A percentile compares a stretch with the other conserved stretches of the same genome.
Evolutionary conservation across 2,113 vertebrate species (phyloP).

Genomic region (Ramphastos sulfuratus): DNA sequence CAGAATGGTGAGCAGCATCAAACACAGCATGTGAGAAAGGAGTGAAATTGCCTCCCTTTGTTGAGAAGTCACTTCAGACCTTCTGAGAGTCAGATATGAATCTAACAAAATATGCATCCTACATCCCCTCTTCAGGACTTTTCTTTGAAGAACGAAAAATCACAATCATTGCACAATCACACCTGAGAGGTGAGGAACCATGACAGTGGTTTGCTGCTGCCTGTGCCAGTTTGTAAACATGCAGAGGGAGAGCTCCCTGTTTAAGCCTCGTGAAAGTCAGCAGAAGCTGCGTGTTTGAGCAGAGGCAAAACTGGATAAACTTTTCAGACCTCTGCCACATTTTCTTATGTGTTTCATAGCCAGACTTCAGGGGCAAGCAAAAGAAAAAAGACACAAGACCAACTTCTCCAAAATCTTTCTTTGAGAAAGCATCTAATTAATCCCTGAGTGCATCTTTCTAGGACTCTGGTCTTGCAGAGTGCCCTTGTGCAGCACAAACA

Average conservation of each 20-base stretch:
- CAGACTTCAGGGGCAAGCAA: accelerated
- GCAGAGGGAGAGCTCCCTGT: neutral
- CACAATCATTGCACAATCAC: neutral
- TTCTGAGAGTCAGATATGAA: neutral
- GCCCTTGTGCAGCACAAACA: neutral
- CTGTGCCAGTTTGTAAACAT: neutral
- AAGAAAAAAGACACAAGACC: neutral
- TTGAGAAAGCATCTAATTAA: neutral
- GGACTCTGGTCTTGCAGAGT: neutral
- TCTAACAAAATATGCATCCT: neutral
- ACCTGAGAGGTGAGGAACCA: neutral
- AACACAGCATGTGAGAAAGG: neutral
- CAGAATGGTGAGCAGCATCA: neutral
- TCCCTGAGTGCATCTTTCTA: neutral
- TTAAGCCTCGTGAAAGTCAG: neutral
- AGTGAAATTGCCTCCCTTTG: neutral
- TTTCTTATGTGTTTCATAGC: neutral
- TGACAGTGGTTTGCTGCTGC: neutral
- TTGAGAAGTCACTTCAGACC: neutral
- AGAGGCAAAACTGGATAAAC: neutral
- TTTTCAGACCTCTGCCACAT: neutral
- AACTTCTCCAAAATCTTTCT: neutral
- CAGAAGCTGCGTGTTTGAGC: neutral
- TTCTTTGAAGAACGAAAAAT: neutral
- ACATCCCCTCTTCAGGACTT: neutral